A percentile compares a stretch with the other conserved stretches of the same genome.
These are phyloP conservation scores for Mongoloraphidia duomilia DNA, from an alignment of 2,888 invertebrate genomes.

Conservation along the genomic window DNA sequence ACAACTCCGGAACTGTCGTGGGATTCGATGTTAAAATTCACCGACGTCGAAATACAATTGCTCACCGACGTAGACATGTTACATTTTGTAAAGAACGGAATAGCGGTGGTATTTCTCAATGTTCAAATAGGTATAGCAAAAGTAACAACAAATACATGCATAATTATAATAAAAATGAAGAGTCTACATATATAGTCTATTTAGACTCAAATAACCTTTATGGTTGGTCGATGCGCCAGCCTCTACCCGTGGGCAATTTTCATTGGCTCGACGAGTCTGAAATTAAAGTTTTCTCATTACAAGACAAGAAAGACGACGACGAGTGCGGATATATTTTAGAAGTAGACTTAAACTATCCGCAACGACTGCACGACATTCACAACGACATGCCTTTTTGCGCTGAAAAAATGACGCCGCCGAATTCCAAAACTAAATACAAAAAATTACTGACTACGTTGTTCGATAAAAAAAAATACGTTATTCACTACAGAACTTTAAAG, in stretches of 20 bases:
- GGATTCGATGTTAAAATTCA: too few species aligned
- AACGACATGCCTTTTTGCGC: too few species aligned
- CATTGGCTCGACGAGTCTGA: constrained; percentile 9
- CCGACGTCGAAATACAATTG: too few species aligned
- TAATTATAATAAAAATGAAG: constrained; percentile 14
- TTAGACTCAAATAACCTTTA: constrained; percentile 14
- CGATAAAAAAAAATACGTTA: constrained; percentile 17
- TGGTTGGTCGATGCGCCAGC: constrained; percentile 5
- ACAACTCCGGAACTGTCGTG: constrained; percentile 10
- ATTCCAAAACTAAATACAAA: constrained; percentile 5
- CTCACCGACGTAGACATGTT: too few species aligned
- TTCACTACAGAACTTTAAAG: constrained; percentile 19
- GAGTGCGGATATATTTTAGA: too few species aligned
- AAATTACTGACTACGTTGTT: constrained; percentile 17
- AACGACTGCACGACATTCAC: too few species aligned
- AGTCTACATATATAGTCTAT: constrained; percentile 15
- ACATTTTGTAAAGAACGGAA: neutral
- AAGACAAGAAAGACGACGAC: too few species aligned
- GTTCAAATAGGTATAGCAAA: too few species aligned
- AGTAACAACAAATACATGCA: too few species aligned
- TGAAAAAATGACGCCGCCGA: constrained; percentile 11
- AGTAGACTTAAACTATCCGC: too few species aligned
- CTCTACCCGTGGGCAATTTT: constrained; percentile 14
- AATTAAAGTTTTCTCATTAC: neutral
- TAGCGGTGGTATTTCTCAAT: neutral